Base-by-base conservation (phyloP, 1,140 invertebrate genomes). In the Heliconius nattereri region DNA sequence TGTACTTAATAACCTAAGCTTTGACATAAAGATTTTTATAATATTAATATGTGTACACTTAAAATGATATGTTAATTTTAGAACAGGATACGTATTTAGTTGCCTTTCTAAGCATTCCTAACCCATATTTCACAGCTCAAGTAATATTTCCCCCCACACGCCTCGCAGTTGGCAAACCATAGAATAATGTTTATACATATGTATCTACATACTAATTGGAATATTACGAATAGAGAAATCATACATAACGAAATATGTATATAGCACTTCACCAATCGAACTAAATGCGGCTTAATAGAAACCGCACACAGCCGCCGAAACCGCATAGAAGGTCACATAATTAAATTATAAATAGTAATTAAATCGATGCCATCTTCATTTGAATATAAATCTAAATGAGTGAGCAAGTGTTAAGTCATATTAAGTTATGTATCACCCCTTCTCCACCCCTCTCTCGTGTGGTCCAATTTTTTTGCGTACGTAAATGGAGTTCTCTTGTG, bases 401-500 rank as follows among this genome's bases (percentile, higher is more conserved):
- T 29, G 6, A 29, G 8, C 26, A 66, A 13, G 19, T 49, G 2
- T 19, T 29, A 70, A 76, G 29, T 70, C 13, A 3, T 76, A 45
- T 70, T 26, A 23, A 71, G 40, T 60, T 37, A 19, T 23, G 37
- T 76, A 73, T 76, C 73, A 71, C 20, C 45, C 32, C 6, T 7
- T 35, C 6, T 70, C 70, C 26, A 80, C 40, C 71, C 70, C 72
- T 45, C 76, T 80, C 5, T 26, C 49, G 49, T 78, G n/a, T 37
- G 72, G 32, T 37, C 77, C 19, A 73, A 16, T 74, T 80, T 81
- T 81, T 75, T 81, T 78, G 73, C 52, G 45, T 54, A 32, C 40
- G 60, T 29, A 90, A 92, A 90, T 91, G 87, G 90, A 91, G 85
- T 91, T 90, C 86, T 80, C 85, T 90, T 89, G 89, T 90, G 89